Base-by-base conservation (phyloP, 1,140 invertebrate species). In the Mylabris phalerata region DNA sequence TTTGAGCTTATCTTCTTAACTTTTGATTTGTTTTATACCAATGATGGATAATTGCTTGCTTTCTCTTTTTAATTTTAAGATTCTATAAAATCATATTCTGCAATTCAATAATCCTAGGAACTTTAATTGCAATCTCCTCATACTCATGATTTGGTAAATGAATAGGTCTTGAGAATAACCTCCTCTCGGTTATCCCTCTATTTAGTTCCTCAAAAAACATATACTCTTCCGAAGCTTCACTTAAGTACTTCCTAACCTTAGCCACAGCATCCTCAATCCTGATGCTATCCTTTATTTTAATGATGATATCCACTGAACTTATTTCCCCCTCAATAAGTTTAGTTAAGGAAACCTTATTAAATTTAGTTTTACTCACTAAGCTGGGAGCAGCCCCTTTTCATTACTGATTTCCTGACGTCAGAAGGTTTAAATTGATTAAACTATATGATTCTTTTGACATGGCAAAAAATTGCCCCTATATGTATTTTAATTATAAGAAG, bases 91-190 rank as follows among this genome's bases (percentile, higher is more conserved):
- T n/a, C n/a, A n/a, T n/a, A n/a, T n/a, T n/a, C n/a, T n/a, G n/a
- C n/a, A n/a, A n/a, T n/a, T n/a, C n/a, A n/a, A n/a, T n/a, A n/a
- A n/a, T n/a, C n/a, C n/a, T n/a, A n/a, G n/a, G n/a, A n/a, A n/a
- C n/a, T n/a, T n/a, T n/a, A n/a, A n/a, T n/a, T n/a, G n/a, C n/a
- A n/a, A n/a, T n/a, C n/a, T n/a, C n/a, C n/a, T n/a, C n/a, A n/a
- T n/a, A n/a, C n/a, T n/a, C n/a, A n/a, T n/a, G n/a, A n/a, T n/a
- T n/a, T n/a, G n/a, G n/a, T n/a, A n/a, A n/a, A n/a, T n/a, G n/a
- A n/a, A 77, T 79, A 73, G 75, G 76, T n/a, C 70, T 79, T 74
- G 76, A 80, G 77, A 79, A 79, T 74, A 79, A 79, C 73, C 65
- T 80, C 58, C 63, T 80, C 55, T 73, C 70, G 57, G 75, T 79